Evolutionary conservation across 2,888 invertebrate species (phyloP).

Genomic region (Caenorhabditis imperialis): DNA sequence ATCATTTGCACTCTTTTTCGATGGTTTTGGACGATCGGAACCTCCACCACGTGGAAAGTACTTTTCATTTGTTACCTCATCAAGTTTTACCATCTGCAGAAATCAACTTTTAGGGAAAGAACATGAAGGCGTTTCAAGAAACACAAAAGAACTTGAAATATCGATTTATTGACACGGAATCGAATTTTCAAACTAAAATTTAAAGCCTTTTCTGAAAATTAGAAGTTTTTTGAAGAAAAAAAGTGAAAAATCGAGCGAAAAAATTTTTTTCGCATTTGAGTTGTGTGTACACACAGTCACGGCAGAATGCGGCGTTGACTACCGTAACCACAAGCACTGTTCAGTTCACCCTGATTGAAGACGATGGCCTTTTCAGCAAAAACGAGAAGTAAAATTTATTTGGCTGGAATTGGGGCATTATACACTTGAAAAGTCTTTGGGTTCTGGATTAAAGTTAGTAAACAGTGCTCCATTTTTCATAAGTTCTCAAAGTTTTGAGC

Average conservation of each 20-base stretch:
- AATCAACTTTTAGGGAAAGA: background rate
- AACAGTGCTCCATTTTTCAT: too few relatives aligned
- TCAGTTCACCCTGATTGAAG: too few relatives aligned
- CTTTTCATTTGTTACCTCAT: constrained; percentile 45
- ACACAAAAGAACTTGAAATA: constrained; percentile 10
- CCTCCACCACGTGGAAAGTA: constrained; percentile 55
- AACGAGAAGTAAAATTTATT: too few relatives aligned
- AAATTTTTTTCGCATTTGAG: background rate
- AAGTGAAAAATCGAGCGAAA: background rate
- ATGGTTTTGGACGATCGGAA: constrained; percentile 17
- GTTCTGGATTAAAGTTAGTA: too few relatives aligned
- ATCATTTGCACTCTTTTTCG: background rate
- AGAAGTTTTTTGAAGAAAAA: background rate
- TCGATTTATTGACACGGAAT: background rate
- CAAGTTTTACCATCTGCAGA: constrained; percentile 54
- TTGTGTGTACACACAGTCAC: constrained; percentile 6
- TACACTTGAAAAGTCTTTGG: too few relatives aligned
- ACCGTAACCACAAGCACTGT: background rate
- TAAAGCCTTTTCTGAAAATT: background rate
- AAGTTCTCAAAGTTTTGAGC: too few relatives aligned
- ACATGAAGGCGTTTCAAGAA: background rate
- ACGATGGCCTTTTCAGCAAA: too few relatives aligned
- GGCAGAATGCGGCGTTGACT: constrained; percentile 3
- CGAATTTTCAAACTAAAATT: background rate
- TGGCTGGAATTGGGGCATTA: too few relatives aligned